Evolutionary conservation across 2,888 invertebrate species (phyloP), one percentile per base, ranked within the genome.

Genomic region (Acleris holmiana): DNA sequence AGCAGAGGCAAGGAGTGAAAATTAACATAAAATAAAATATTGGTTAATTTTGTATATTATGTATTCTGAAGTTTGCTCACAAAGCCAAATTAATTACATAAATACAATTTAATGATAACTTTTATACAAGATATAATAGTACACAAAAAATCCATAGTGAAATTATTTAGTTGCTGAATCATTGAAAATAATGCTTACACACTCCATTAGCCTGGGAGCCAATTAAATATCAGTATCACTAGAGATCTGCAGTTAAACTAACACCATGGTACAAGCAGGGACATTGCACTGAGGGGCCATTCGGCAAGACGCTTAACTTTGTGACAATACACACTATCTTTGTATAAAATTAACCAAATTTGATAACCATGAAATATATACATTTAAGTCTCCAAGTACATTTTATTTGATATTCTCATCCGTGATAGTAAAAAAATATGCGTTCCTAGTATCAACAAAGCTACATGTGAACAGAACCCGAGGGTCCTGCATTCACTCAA

Each of bases 51-150:
- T 89, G 85, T 91, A 89, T 91, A 88, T 89, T 89, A 89, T 91
- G 91, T 91, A 91, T 91, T 92, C 84, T 88, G 89, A 90, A 90
- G 86, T 78, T 86, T 90, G 84, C 86, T 91, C 90, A 91, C 91
- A 91, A 92, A 91, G 91, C 92, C 89, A 91, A 92, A 91, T 89
- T 79, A 91, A 91, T 87, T 89, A 91, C 89, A 91, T 92, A 92
- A 91, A 91, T 91, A 92, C 89, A 91, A 86, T 91, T 88, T 82
- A 86, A 83, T 87, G 85, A 88, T 85, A 89, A 89, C 84, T 83
- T 89, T 91, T 90, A 90, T 91, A 92, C 91, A 91, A 89, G 86
- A 86, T 77, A 77, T 88, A 87, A 88, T 83, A 84, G 83, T 88
- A 89, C 88, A 89, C 80, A 88, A 85, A 88, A 88, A 86, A 87